Percentiles rank a stretch among this genome's conserved stretches.
phyloP scores from a whole-genome alignment of 2,888 invertebrate genomes.

The Polydrusus pterygomalis region DNA sequence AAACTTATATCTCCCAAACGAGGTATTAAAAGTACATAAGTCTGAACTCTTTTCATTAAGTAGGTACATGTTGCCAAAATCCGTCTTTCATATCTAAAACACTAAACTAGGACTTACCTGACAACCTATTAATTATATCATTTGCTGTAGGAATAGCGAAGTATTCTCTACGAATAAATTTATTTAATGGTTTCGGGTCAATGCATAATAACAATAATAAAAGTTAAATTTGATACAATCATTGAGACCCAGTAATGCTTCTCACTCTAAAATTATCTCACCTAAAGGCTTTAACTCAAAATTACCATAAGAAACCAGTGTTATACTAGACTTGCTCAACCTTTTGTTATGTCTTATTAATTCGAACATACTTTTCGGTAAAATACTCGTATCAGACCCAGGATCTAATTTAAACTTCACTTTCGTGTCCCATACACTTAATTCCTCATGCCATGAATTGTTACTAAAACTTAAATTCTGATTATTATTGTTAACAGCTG shows the following conservation, averaged over 20 bases:
- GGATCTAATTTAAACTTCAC: slow-evolving; percentile 35
- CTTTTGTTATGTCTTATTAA: neutral
- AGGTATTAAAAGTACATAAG: slow-evolving; percentile 40
- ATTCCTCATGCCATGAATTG: neutral
- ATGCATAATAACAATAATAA: too few species aligned
- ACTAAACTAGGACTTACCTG: slow-evolving; percentile 44
- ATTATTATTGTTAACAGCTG: too few species aligned
- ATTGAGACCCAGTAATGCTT: too few species aligned
- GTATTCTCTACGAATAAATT: slow-evolving; percentile 50
- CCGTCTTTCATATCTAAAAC: slow-evolving; percentile 45
- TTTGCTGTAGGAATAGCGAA: slow-evolving; percentile 43
- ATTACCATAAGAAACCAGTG: slow-evolving; percentile 42
- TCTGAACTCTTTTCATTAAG: slow-evolving; percentile 33
- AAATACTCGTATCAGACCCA: slow-evolving; percentile 37
- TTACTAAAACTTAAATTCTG: too few species aligned
- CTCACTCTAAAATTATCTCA: too few species aligned
- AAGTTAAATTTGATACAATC: too few species aligned
- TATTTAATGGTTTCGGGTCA: slow-evolving; percentile 56
- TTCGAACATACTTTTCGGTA: slow-evolving; percentile 26
- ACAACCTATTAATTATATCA: slow-evolving; percentile 42
- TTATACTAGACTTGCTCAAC: slow-evolving; percentile 1
- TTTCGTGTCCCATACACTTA: slow-evolving; percentile 15
- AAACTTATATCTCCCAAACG: slow-evolving; percentile 50
- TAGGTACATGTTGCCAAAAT: slow-evolving; percentile 21
- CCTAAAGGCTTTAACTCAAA: slow-evolving; percentile 35